Evolutionary conservation across 2,113 vertebrate species (phyloP).

Genomic region (Bufo bufo): DNA sequence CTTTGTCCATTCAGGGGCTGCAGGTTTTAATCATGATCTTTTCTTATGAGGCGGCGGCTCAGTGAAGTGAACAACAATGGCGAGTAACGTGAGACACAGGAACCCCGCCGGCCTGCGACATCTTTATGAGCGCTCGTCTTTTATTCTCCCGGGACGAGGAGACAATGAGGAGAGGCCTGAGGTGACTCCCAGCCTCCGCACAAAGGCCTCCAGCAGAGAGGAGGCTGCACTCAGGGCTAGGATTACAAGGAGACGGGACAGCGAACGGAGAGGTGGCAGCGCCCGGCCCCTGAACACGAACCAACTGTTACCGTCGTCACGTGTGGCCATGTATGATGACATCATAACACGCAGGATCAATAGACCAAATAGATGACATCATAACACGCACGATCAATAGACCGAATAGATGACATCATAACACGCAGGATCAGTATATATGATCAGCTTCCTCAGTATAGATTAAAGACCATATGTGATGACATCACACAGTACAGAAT

Average conservation of each 20-base stretch:
- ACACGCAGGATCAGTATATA: background rate
- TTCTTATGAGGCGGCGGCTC: background rate
- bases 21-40: background rate
- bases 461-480: background rate
- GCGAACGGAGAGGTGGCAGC: background rate
- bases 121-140: slow-evolving; percentile 30
- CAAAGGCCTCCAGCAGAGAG: slow-evolving; percentile 41
- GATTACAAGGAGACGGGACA: slow-evolving; percentile 21
- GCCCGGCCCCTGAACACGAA: background rate
- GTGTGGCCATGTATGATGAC: background rate
- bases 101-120: slow-evolving; percentile 24
- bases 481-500: background rate
- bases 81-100: slow-evolving; percentile 19
- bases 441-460: too few species aligned
- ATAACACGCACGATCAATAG: background rate
- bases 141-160: slow-evolving; percentile 11
- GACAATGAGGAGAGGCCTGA: slow-evolving; percentile 18
- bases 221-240: slow-evolving; percentile 10
- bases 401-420: background rate
- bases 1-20: background rate
- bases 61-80: slow-evolving; percentile 13
- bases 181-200: slow-evolving; percentile 27
- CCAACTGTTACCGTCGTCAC: background rate
- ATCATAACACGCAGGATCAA: background rate
- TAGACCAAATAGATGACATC: background rate